These are phyloP conservation scores for Paguma larvata DNA, from an alignment of 2,797 vertebrate genomes.

Conservation along the genomic window DNA sequence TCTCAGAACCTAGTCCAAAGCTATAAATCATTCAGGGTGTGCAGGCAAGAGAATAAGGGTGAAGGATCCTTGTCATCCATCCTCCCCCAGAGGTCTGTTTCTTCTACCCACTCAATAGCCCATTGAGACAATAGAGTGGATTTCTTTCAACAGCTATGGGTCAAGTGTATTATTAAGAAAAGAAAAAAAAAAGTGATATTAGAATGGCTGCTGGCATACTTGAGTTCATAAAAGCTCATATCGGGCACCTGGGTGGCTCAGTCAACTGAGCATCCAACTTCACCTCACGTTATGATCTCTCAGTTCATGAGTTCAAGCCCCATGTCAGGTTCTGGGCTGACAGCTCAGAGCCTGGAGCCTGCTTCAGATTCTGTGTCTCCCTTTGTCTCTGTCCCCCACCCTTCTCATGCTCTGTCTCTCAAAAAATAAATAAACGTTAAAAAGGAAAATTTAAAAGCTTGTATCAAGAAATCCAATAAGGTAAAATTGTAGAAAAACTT, in stretches of 20 bases:
- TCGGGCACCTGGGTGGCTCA: neutral
- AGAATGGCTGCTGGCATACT: neutral
- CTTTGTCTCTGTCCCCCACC: too few species aligned
- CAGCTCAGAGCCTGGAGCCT: too few species aligned
- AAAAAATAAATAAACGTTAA: too few species aligned
- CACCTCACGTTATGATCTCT: too few species aligned
- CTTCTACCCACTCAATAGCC: neutral
- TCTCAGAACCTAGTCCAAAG: neutral
- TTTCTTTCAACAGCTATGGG: neutral
- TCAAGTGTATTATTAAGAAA: neutral
- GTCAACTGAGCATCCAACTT: too few species aligned
- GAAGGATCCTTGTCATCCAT: neutral
- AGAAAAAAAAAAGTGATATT: neutral
- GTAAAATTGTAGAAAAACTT: neutral
- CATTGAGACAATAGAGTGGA: neutral
- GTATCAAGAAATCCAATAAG: neutral
- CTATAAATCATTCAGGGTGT: neutral
- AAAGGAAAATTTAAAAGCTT: neutral
- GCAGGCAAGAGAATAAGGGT: too few species aligned
- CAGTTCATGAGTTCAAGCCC: too few species aligned
- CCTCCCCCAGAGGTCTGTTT: neutral
- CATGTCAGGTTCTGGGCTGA: too few species aligned
- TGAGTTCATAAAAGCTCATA: neutral
- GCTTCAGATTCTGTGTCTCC: too few species aligned
- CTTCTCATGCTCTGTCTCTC: too few species aligned